Conservation (phyloP, 1,140 invertebrate genomes). For the Xylocopa sonorina region DNA sequence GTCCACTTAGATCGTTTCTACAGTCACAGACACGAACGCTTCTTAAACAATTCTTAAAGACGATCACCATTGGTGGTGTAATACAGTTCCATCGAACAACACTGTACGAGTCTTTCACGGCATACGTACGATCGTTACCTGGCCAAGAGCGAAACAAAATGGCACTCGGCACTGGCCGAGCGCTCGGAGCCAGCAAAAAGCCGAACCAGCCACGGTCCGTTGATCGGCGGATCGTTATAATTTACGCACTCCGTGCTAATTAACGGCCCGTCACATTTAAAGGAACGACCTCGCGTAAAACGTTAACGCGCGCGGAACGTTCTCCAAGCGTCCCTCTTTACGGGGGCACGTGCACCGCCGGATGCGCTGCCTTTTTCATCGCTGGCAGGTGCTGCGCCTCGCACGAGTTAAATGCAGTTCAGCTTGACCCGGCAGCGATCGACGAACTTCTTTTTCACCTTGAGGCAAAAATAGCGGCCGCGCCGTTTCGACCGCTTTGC, state of each 20-base stretch:
- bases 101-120: no score
- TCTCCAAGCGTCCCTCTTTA: background rate
- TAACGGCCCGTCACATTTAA: conserved; percentile 33
- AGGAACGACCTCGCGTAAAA: conserved; percentile 24
- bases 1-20: no score
- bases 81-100: no score
- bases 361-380: conserved; percentile 9
- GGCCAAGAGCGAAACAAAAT: background rate
- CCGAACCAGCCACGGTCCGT: background rate
- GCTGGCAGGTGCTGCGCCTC: conserved; percentile 12
- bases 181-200: background rate
- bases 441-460: conserved; percentile 40
- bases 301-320: conserved; percentile 1
- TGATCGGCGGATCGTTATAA: conserved; percentile 2
- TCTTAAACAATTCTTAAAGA: no score
- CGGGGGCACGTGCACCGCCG: conserved; percentile 20
- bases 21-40: no score
- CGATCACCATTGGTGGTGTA: no score
- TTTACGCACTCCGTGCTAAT: conserved; percentile 32
- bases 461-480: conserved; percentile 21
- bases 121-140: no score
- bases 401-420: conserved; percentile 23
- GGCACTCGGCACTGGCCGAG: background rate
- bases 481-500: background rate
- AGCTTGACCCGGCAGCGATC: conserved; percentile 21